A percentile compares a stretch with the other conserved stretches of the same genome.
Evolutionary conservation across 2,888 invertebrate species (phyloP).

Genomic region (Elmis aenea): DNA sequence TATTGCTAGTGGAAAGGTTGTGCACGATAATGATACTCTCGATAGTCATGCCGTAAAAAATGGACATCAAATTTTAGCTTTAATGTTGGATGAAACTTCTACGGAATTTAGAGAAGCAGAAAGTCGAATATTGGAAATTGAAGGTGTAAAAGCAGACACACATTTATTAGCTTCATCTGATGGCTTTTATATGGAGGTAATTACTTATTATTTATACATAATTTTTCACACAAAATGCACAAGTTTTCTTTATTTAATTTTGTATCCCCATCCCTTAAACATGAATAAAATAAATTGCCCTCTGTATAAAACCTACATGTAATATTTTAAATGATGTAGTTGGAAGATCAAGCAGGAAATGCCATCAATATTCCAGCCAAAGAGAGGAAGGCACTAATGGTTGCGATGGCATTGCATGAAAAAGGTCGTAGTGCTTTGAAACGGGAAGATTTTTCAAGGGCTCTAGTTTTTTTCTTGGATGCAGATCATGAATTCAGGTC

Average conservation of each 20-base stretch:
- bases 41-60: slow-evolving; percentile 61
- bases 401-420: slow-evolving; percentile 76
- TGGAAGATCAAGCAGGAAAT: slow-evolving; percentile 76
- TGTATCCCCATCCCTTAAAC: too few species aligned
- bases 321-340: too few species aligned
- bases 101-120: slow-evolving; percentile 39
- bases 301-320: too few species aligned
- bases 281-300: too few species aligned
- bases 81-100: slow-evolving; percentile 45
- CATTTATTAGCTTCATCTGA: slow-evolving; percentile 49
- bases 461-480: slow-evolving; percentile 69
- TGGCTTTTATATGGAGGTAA: slow-evolving; percentile 54
- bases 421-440: slow-evolving; percentile 68
- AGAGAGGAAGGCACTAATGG: slow-evolving; percentile 64
- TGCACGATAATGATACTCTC: slow-evolving; percentile 51
- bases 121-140: slow-evolving; percentile 38
- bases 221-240: not conserved
- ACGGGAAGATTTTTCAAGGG: slow-evolving; percentile 61
- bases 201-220: slow-evolving; percentile 3
- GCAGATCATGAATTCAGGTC: slow-evolving; percentile 69
- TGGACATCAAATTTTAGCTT: slow-evolving; percentile 63
- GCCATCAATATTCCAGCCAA: slow-evolving; percentile 62
- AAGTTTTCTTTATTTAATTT: not conserved
- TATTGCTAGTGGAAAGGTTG: slow-evolving; percentile 62
- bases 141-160: slow-evolving; percentile 44